Percentiles rank a stretch among this genome's conserved stretches.
Conservation (phyloP, 2,797 vertebrate genomes). For the Schizopygopsis pylzovi region DNA sequence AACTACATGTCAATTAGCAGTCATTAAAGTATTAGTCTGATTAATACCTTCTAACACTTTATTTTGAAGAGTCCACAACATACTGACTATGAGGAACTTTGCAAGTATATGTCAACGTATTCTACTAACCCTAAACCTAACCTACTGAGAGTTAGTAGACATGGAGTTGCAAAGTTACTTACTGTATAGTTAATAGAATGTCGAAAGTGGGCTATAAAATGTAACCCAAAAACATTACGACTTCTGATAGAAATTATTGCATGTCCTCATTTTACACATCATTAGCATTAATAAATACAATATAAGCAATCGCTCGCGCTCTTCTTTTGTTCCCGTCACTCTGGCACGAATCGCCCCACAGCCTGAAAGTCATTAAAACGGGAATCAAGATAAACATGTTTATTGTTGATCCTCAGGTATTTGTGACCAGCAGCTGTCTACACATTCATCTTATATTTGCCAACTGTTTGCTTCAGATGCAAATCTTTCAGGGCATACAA, state of each 20-base stretch:
- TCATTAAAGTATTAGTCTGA: too few species aligned
- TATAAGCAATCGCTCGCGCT: neutral
- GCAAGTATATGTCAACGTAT: too few species aligned
- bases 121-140: too few species aligned
- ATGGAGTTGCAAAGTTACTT: neutral
- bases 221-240: neutral
- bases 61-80: too few species aligned
- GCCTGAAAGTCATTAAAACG: conserved; percentile 66
- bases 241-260: neutral
- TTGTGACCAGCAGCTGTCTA: conserved; percentile 70
- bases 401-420: conserved; percentile 65
- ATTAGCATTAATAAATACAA: neutral
- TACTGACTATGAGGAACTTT: too few species aligned
- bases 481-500: conserved; percentile 40
- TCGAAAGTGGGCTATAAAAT: neutral
- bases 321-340: conserved; percentile 26
- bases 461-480: conserved; percentile 52
- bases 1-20: too few species aligned
- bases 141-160: too few species aligned
- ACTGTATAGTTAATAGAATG: too few species aligned
- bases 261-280: neutral
- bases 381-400: conserved; percentile 69
- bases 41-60: too few species aligned
- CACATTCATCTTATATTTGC: conserved; percentile 71
- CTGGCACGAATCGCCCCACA: conserved; percentile 33